phyloP scores from a whole-genome alignment of 2,113 vertebrate genomes.

The Ammodytes marinus region DNA sequence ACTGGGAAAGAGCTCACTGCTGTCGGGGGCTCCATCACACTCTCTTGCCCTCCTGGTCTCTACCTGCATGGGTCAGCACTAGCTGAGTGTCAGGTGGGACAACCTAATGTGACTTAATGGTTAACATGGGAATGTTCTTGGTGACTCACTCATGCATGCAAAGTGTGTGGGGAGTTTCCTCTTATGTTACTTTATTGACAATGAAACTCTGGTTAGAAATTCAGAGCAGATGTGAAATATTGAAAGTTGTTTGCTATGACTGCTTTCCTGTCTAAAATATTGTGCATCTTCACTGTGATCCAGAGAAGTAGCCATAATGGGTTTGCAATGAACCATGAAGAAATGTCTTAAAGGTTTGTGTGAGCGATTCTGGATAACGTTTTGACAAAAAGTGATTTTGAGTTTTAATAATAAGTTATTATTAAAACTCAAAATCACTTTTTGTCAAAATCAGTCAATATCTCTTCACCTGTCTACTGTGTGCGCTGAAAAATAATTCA shows the following conservation, averaged over 20 bases:
- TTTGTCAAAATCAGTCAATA: neutral
- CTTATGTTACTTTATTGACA: neutral
- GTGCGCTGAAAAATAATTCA: too few species aligned
- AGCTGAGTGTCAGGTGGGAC: constrained; percentile 90
- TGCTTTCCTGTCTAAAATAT: neutral
- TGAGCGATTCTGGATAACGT: too few species aligned
- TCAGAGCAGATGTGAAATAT: neutral
- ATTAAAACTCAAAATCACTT: too few species aligned
- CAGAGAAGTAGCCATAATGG: neutral
- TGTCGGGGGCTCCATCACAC: constrained; percentile 84
- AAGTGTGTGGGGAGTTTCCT: neutral
- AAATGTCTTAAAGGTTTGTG: neutral
- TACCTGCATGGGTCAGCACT: constrained; percentile 84
- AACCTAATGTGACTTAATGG: neutral
- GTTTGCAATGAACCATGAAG: neutral
- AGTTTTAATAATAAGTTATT: too few species aligned
- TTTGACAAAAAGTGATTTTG: too few species aligned
- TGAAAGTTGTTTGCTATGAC: neutral
- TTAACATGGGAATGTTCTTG: neutral
- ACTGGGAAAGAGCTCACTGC: constrained; percentile 86
- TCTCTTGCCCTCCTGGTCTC: constrained; percentile 91
- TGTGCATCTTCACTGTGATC: neutral
- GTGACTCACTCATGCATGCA: neutral
- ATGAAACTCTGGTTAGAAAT: neutral
- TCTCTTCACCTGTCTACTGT: neutral